Evolutionary conservation across 2,113 vertebrate genomes (phyloP).

Genomic region (Aramus guarauna): DNA sequence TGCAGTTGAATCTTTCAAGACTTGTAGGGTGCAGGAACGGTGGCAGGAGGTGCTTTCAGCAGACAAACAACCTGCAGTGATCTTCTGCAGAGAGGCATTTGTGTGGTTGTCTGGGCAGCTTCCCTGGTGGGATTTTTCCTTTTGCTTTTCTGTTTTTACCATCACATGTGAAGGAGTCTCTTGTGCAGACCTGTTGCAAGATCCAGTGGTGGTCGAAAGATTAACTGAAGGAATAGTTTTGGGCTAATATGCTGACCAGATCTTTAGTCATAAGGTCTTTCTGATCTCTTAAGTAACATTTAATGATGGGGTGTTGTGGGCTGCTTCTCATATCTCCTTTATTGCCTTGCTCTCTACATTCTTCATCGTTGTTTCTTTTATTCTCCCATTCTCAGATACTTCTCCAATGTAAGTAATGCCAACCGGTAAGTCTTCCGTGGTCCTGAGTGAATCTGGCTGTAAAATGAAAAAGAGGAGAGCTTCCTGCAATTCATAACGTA

Average conservation of each 20-base stretch:
- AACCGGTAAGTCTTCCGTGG: background rate
- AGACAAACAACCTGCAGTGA: background rate
- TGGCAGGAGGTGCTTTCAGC: background rate
- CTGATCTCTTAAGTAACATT: background rate
- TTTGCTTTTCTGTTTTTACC: background rate
- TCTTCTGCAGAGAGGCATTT: background rate
- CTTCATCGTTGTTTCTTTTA: background rate
- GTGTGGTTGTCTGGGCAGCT: background rate
- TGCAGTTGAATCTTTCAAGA: background rate
- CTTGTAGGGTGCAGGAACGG: accelerated
- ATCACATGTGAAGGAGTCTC: background rate
- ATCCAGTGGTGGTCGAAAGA: background rate
- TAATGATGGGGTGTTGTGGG: background rate
- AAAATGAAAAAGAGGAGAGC: background rate
- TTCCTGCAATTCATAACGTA: background rate
- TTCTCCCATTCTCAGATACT: background rate
- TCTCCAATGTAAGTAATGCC: background rate
- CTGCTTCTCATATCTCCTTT: background rate
- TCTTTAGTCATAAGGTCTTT: background rate
- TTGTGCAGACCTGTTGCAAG: background rate
- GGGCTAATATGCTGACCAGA: background rate
- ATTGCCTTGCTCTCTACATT: background rate
- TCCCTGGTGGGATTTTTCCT: background rate
- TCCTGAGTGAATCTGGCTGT: background rate
- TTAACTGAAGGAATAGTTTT: background rate